Evolutionary conservation across 2,113 vertebrate genomes (phyloP).

Genomic region (Cnemophilus loriae): DNA sequence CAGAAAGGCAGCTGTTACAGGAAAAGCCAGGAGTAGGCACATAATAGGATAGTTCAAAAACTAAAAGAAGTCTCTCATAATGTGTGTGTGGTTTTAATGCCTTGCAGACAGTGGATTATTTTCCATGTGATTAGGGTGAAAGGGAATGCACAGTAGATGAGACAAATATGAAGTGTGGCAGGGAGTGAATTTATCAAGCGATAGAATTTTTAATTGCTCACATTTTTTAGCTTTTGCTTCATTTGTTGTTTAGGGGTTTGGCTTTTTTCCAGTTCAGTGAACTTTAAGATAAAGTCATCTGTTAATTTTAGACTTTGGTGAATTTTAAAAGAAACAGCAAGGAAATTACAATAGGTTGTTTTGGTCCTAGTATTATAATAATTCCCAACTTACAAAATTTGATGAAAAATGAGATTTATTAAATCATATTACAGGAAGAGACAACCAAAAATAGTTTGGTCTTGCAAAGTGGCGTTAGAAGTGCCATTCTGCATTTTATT

Average conservation of each 20-base stretch:
- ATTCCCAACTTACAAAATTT: neutral
- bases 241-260: neutral
- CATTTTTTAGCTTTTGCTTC: neutral
- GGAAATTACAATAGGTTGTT: neutral
- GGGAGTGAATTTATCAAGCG: neutral
- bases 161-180: neutral
- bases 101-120: neutral
- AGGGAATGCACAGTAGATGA: neutral
- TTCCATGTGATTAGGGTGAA: neutral
- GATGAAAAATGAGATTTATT: neutral
- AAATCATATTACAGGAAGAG: neutral
- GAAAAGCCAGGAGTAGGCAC: neutral
- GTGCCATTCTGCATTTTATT: fast-evolving
- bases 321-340: neutral
- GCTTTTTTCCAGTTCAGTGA: neutral
- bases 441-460: neutral
- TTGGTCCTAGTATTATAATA: neutral
- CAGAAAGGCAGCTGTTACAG: neutral
- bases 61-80: neutral
- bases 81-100: neutral
- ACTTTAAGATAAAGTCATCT: neutral
- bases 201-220: neutral
- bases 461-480: neutral
- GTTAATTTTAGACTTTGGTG: neutral
- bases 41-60: neutral